Evolutionary conservation across 2,888 invertebrate species (phyloP).

Genomic region (Polymixis flavicincta): DNA sequence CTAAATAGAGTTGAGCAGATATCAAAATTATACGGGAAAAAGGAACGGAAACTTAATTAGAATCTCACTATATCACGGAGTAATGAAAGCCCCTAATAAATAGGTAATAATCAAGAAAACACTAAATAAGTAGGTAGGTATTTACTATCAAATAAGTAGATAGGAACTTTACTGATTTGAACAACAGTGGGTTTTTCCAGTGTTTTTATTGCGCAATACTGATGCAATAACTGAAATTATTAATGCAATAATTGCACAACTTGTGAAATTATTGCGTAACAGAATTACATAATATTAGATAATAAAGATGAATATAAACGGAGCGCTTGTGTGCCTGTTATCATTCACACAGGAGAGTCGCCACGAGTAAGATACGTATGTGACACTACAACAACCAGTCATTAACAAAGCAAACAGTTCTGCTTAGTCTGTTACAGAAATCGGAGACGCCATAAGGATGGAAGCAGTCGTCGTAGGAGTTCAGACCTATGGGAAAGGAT

Average conservation of each 20-base stretch:
- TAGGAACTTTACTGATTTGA: neutral
- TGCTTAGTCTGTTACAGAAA: slow-evolving; percentile 56
- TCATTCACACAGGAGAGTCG: slow-evolving; percentile 26
- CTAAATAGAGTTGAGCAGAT: no score
- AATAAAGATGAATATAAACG: slow-evolving; percentile 31
- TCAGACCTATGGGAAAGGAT: slow-evolving; percentile 6
- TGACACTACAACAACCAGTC: neutral
- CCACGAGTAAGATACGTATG: slow-evolving; percentile 24
- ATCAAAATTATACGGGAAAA: no score
- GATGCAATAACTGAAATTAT: neutral
- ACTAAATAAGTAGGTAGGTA: neutral
- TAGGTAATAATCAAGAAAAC: no score
- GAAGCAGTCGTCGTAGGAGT: slow-evolving; percentile 41
- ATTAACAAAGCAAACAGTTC: slow-evolving; percentile 21
- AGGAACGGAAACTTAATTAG: no score
- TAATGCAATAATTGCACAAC: slow-evolving; percentile 7
- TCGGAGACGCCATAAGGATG: slow-evolving; percentile 31
- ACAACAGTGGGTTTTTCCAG: neutral
- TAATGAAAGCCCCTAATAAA: no score
- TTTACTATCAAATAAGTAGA: neutral
- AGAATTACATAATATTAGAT: neutral
- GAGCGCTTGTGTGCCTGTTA: no score
- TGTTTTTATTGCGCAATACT: slow-evolving; percentile 6
- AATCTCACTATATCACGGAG: no score
- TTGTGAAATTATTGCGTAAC: slow-evolving; percentile 20